Conservation (phyloP, 1,140 invertebrate genomes). For the Heliothis subflexa region DNA sequence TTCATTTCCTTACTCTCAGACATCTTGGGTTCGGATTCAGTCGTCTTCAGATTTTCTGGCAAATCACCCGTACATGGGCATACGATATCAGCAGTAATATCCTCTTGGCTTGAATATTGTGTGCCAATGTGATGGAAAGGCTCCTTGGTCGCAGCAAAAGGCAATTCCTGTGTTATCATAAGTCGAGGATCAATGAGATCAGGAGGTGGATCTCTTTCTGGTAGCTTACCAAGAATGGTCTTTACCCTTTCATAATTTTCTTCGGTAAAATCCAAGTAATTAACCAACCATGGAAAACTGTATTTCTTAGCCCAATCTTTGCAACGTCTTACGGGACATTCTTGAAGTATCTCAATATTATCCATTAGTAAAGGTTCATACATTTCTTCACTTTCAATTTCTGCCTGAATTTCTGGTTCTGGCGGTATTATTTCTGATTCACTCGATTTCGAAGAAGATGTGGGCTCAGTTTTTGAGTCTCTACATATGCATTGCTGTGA, state of each 20-base stretch:
- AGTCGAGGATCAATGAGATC: slow-evolving; percentile 59
- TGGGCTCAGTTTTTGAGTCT: neutral
- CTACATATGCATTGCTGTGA: slow-evolving; percentile 68
- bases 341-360: slow-evolving; percentile 59
- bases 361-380: slow-evolving; percentile 61
- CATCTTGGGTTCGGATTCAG: neutral
- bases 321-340: slow-evolving; percentile 72
- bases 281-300: slow-evolving; percentile 64
- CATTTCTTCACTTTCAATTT: slow-evolving; percentile 57
- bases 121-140: slow-evolving; percentile 62
- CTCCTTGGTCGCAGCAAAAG: slow-evolving; percentile 71
- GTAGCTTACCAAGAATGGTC: slow-evolving; percentile 59
- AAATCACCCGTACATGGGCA: slow-evolving; percentile 51
- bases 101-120: slow-evolving; percentile 77
- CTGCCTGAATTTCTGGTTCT: slow-evolving; percentile 9
- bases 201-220: slow-evolving; percentile 42
- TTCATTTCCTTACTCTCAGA: slow-evolving; percentile 51
- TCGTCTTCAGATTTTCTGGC: neutral
- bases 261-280: slow-evolving; percentile 74
- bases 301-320: slow-evolving; percentile 56
- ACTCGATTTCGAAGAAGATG: neutral
- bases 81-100: slow-evolving; percentile 44
- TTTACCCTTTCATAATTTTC: slow-evolving; percentile 71
- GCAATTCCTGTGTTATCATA: slow-evolving; percentile 62
- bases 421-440: slow-evolving; percentile 2